Conservation (phyloP, 2,113 vertebrate genomes). For the Grammomys surdaster region DNA sequence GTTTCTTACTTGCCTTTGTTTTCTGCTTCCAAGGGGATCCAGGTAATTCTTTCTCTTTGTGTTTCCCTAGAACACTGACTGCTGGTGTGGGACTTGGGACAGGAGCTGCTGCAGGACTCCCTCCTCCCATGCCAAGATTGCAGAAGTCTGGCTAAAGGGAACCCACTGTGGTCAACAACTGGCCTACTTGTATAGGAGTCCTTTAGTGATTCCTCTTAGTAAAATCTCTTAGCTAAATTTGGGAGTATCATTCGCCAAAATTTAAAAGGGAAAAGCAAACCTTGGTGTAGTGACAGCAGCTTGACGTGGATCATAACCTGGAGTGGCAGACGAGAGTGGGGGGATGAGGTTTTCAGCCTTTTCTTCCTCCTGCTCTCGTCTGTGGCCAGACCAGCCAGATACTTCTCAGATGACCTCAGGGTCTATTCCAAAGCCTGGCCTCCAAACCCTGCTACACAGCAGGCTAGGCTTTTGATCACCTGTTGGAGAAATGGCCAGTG, state of each 20-base stretch:
- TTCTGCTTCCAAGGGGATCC: slow-evolving; percentile 95
- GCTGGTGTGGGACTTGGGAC: slow-evolving; percentile 15
- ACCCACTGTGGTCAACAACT: neutral
- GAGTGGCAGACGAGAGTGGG: neutral
- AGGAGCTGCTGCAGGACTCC: neutral
- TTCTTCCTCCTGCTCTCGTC: slow-evolving; percentile 58
- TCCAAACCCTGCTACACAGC: neutral
- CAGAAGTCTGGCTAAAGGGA: neutral
- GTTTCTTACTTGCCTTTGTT: slow-evolving; percentile 92
- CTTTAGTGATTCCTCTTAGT: neutral
- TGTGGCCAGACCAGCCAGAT: neutral
- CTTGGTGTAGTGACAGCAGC: neutral
- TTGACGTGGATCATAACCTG: rapidly evolving
- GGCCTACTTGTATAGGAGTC: neutral
- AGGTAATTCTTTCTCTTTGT: slow-evolving; percentile 89
- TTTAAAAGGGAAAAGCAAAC: neutral
- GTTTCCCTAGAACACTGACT: slow-evolving; percentile 52
- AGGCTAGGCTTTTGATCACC: neutral
- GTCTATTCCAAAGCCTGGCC: neutral
- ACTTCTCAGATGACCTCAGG: neutral
- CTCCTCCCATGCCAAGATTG: neutral
- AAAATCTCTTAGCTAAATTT: neutral
- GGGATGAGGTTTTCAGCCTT: neutral
- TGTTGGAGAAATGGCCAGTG: neutral
- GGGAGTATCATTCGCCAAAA: neutral